Conservation (phyloP, 2,888 invertebrate genomes). For the Harpalus rubripes region DNA sequence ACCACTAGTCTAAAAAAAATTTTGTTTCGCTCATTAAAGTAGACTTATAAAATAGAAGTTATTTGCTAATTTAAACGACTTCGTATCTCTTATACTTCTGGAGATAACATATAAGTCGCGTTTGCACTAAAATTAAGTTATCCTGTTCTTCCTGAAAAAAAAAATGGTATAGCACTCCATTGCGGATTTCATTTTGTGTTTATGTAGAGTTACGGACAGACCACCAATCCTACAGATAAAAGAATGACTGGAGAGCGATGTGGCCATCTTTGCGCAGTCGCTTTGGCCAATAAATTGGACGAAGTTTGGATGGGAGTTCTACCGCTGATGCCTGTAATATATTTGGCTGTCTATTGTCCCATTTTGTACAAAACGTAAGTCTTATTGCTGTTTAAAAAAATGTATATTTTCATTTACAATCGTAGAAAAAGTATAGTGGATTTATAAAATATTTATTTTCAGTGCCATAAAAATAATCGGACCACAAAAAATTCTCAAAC, state of each 20-base stretch:
- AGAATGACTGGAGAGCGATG: slow-evolving; percentile 81
- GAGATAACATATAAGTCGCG: too few species aligned
- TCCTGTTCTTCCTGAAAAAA: too few species aligned
- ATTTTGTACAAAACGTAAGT: slow-evolving; percentile 77
- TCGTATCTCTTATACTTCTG: too few species aligned
- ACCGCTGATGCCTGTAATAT: slow-evolving; percentile 81
- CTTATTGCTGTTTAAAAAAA: too few species aligned
- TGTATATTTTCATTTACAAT: too few species aligned
- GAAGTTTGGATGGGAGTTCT: slow-evolving; percentile 87
- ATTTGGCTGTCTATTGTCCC: slow-evolving; percentile 82
- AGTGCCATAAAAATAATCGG: neutral
- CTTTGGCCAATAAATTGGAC: slow-evolving; percentile 80
- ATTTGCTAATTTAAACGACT: too few species aligned
- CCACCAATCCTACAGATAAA: slow-evolving; percentile 77
- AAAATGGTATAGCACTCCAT: too few species aligned
- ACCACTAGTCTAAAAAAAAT: too few species aligned
- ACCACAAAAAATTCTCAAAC: neutral
- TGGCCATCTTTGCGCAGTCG: slow-evolving; percentile 80
- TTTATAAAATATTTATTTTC: neutral
- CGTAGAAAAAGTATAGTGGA: too few species aligned
- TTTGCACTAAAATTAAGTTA: too few species aligned
- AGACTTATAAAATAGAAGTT: too few species aligned
- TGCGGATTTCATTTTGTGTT: neutral
- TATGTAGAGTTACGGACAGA: slow-evolving; percentile 75
- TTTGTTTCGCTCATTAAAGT: too few species aligned